These are phyloP conservation scores for Thunnus maccoyii DNA, from an alignment of 2,113 vertebrate genomes.

Conservation along the genomic window DNA sequence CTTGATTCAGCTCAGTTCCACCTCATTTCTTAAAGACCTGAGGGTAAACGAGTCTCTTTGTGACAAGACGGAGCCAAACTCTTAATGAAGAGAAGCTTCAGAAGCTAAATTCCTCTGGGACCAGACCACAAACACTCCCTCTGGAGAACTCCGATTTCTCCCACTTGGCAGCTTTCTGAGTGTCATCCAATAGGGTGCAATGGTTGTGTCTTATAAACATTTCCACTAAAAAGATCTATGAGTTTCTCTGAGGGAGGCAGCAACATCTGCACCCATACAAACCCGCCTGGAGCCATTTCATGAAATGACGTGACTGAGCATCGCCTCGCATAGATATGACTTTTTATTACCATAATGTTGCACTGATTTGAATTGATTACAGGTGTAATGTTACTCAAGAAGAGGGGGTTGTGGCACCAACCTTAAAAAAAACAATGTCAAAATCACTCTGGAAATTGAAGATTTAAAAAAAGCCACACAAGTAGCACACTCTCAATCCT, in stretches of 20 bases:
- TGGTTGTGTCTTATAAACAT: constrained; percentile 16
- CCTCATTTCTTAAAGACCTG: constrained; percentile 29
- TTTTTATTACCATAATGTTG: neutral
- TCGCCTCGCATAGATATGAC: neutral
- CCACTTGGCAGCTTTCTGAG: constrained; percentile 6
- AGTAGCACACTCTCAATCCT: too few species aligned
- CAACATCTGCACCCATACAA: constrained; percentile 7
- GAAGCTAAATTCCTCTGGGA: constrained; percentile 35
- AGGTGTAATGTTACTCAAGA: neutral
- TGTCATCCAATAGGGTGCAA: constrained; percentile 6
- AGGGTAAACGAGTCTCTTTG: constrained; percentile 16
- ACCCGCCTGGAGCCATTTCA: constrained; percentile 43
- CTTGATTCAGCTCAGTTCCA: constrained; percentile 18
- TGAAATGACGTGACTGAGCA: neutral
- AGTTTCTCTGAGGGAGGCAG: neutral
- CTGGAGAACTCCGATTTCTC: neutral
- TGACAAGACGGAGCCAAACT: constrained; percentile 14
- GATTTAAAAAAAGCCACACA: neutral
- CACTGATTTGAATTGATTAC: constrained; percentile 1
- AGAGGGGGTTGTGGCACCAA: neutral
- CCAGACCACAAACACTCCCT: constrained; percentile 29
- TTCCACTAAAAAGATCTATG: constrained; percentile 43
- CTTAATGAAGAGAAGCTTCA: constrained; percentile 40
- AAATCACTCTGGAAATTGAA: neutral
- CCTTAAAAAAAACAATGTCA: neutral